Conservation (phyloP, 1,140 invertebrate genomes). For the Bombus cullumanus region DNA sequence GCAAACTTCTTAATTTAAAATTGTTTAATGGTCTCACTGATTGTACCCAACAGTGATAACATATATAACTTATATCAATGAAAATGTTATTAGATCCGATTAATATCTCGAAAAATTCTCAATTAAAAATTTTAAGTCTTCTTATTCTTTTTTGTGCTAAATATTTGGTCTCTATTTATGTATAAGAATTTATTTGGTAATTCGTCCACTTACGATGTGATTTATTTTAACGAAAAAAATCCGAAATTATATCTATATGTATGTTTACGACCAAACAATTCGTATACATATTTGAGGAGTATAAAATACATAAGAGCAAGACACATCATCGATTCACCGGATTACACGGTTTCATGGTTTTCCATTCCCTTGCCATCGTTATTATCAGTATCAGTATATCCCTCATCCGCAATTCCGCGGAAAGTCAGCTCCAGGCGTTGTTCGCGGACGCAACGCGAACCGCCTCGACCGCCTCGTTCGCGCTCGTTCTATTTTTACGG, state of each 20-base stretch:
- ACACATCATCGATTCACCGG: neutral
- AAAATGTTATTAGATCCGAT: neutral
- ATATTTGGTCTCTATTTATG: no score
- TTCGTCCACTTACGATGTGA: no score
- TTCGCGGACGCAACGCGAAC: neutral
- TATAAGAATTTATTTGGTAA: no score
- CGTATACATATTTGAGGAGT: no score
- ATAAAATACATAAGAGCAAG: no score
- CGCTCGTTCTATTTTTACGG: conserved; percentile 56
- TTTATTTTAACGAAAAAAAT: no score
- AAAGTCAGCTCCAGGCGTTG: conserved; percentile 13
- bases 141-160: neutral
- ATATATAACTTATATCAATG: neutral
- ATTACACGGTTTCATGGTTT: neutral
- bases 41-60: no score
- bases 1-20: neutral
- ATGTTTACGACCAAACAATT: no score
- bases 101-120: neutral
- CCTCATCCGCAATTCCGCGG: neutral
- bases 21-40: no score
- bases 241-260: no score
- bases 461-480: conserved; percentile 2
- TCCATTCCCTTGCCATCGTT: no score
- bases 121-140: neutral
- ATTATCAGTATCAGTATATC: neutral